Evolutionary conservation across 2,113 vertebrate species (phyloP).

Genomic region (Scopus umbretta): DNA sequence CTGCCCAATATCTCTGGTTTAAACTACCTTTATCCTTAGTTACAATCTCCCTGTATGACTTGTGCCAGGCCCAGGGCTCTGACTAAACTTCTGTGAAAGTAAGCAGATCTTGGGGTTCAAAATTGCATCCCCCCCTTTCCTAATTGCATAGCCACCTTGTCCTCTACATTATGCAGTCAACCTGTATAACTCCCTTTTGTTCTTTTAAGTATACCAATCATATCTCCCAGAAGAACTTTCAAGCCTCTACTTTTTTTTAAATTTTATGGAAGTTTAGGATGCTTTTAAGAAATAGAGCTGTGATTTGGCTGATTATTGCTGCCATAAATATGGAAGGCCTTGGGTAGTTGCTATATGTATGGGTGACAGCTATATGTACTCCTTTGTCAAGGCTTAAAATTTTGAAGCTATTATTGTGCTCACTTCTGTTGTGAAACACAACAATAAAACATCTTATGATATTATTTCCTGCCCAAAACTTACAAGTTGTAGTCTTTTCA

Average conservation of each 20-base stretch:
- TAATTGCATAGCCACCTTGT: neutral
- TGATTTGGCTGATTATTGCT: neutral
- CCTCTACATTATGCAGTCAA: too few relatives aligned
- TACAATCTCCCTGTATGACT: neutral
- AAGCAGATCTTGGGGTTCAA: neutral
- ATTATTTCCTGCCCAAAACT: neutral
- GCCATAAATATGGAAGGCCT: neutral
- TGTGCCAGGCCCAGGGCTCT: neutral
- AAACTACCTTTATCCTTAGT: neutral
- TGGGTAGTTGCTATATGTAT: neutral
- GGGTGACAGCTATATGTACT: neutral
- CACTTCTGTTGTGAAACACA: neutral
- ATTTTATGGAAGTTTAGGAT: neutral
- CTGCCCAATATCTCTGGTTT: accelerated
- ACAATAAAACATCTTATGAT: neutral
- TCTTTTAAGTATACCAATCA: too few relatives aligned
- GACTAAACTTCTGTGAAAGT: neutral
- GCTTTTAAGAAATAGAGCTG: neutral
- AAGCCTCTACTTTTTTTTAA: too few relatives aligned
- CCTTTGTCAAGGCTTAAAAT: neutral
- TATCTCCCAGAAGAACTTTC: too few relatives aligned
- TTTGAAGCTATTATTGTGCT: neutral
- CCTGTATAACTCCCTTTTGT: too few relatives aligned
- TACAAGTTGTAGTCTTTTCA: neutral
- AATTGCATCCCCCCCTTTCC: neutral